phyloP scores from a whole-genome alignment of 2,113 vertebrate genomes.

The Cromileptes altivelis region DNA sequence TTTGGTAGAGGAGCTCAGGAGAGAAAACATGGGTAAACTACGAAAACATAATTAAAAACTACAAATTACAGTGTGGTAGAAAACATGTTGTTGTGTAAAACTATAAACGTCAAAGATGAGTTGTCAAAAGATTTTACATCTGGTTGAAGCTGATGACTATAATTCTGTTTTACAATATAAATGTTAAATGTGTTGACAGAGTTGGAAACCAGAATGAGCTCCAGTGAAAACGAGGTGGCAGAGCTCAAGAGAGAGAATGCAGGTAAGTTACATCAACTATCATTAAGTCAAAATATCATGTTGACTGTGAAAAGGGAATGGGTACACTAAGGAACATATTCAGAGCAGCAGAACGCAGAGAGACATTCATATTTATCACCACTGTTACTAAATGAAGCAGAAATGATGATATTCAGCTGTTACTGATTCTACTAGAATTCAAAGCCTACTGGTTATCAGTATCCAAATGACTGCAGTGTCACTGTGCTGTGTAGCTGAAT shows the following conservation, averaged over 20 bases:
- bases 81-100: no score
- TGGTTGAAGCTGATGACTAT: neutral
- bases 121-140: no score
- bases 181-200: neutral
- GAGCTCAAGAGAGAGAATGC: slow-evolving; percentile 7
- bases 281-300: no score
- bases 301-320: neutral
- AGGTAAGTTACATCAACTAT: neutral
- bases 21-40: neutral
- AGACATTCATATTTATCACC: no score
- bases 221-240: neutral
- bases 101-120: no score
- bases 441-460: neutral
- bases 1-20: neutral
- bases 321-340: neutral
- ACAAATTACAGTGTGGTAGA: no score
- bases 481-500: neutral
- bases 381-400: no score
- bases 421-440: neutral
- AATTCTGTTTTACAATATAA: neutral
- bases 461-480: neutral
- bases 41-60: no score
- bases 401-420: no score
- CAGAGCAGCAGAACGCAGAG: neutral
- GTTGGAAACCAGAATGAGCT: slow-evolving; percentile 21